phyloP scores from a whole-genome alignment of 2,113 vertebrate species.

The Paradisaea rubra region DNA sequence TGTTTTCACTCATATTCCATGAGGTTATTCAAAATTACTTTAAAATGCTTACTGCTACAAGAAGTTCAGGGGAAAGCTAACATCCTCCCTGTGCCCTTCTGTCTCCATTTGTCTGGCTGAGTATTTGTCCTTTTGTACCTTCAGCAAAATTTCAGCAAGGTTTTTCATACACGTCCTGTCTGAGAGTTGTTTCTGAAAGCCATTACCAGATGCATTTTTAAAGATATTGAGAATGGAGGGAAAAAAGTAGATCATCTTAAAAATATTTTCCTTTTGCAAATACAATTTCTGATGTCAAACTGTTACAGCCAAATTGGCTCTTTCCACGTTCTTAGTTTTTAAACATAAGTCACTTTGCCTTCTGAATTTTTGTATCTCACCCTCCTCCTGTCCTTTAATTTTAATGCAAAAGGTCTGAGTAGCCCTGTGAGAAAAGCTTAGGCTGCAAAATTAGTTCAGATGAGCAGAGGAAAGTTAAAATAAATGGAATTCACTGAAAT shows the following conservation, averaged over 20 bases:
- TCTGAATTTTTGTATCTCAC: not conserved
- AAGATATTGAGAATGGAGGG: not conserved
- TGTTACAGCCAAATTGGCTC: not conserved
- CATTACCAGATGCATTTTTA: not conserved
- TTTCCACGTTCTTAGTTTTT: not conserved
- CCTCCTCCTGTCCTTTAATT: not conserved
- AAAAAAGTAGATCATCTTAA: not conserved
- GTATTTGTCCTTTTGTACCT: constrained; percentile 25
- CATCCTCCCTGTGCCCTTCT: constrained; percentile 5
- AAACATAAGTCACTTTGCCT: not conserved
- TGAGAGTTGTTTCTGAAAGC: constrained; percentile 3
- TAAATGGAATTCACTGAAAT: not conserved
- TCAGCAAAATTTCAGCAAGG: not conserved
- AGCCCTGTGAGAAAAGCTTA: not conserved
- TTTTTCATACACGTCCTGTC: not conserved
- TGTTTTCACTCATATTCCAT: not conserved
- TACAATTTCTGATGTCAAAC: not conserved
- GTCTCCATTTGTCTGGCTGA: constrained; percentile 13
- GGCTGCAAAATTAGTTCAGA: not conserved
- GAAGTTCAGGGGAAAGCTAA: not conserved
- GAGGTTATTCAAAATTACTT: constrained; percentile 44
- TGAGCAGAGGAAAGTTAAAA: not conserved
- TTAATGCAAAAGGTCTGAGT: not conserved
- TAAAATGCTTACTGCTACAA: constrained; percentile 25
- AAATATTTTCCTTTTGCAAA: not conserved